Conservation (phyloP, 2,797 vertebrate genomes). For the Alfaro cultratus region DNA sequence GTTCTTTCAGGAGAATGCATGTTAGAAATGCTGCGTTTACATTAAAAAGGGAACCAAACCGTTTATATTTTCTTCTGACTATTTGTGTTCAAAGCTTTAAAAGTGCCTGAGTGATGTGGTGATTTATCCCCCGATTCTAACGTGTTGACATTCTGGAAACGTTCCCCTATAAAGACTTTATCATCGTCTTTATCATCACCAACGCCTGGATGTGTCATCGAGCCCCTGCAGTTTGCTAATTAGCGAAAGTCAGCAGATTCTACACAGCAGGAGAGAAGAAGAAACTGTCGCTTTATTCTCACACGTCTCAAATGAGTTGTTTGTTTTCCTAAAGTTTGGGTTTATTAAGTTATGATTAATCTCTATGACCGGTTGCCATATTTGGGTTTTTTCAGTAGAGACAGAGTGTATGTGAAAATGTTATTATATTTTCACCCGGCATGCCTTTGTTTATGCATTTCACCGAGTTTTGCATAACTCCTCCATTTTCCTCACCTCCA, state of each 20-base stretch:
- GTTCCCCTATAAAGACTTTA: not conserved
- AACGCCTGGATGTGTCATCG: conserved; percentile 21
- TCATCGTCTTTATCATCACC: not conserved
- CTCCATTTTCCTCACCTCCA: conserved; percentile 49
- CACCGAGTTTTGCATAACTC: conserved; percentile 65
- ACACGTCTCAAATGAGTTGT: conserved; percentile 17
- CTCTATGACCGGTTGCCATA: conserved; percentile 32
- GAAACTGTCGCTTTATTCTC: conserved; percentile 39
- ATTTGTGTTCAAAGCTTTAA: conserved; percentile 31
- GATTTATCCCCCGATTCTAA: not conserved
- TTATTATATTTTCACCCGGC: conserved; percentile 25
- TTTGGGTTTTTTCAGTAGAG: not conserved
- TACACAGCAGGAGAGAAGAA: conserved; percentile 20
- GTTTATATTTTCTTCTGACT: conserved; percentile 19
- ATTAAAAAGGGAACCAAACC: conserved; percentile 23
- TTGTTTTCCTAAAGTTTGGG: conserved; percentile 36
- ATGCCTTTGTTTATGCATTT: conserved; percentile 42
- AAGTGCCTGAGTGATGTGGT: conserved; percentile 24
- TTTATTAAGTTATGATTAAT: conserved; percentile 49
- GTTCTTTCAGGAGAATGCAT: conserved; percentile 3
- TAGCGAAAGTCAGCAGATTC: conserved; percentile 40
- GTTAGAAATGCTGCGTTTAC: conserved; percentile 17
- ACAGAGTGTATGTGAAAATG: not conserved
- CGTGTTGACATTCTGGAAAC: not conserved
- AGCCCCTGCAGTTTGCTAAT: conserved; percentile 43